These are phyloP conservation scores for Cygnus olor DNA, from an alignment of 2,797 vertebrate species.

Conservation along the genomic window DNA sequence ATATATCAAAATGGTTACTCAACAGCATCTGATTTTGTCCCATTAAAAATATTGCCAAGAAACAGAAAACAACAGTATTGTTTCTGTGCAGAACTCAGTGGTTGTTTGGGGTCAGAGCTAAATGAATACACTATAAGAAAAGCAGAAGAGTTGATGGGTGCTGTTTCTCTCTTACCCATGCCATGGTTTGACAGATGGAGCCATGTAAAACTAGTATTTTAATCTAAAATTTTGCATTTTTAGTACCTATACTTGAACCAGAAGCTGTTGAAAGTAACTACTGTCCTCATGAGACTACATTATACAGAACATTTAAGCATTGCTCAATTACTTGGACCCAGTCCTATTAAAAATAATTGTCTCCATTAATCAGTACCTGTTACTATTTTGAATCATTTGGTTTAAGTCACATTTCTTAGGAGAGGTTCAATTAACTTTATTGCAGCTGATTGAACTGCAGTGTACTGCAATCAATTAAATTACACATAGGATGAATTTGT, in stretches of 20 bases:
- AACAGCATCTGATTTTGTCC: neutral
- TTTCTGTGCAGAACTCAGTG: neutral
- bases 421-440: constrained; percentile 63
- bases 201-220: neutral
- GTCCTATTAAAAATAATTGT: constrained; percentile 50
- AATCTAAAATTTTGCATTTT: neutral
- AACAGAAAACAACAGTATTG: neutral
- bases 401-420: constrained; percentile 35
- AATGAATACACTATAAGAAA: neutral
- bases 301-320: neutral
- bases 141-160: neutral
- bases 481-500: constrained; percentile 23
- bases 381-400: constrained; percentile 32
- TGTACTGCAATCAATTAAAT: constrained; percentile 42
- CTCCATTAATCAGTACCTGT: constrained; percentile 43
- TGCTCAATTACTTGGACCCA: constrained; percentile 6
- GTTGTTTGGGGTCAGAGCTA: neutral
- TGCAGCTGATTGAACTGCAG: constrained; percentile 59
- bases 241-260: neutral
- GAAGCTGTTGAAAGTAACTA: neutral
- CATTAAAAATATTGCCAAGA: neutral
- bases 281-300: neutral
- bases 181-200: neutral
- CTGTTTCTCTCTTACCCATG: neutral
- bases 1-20: neutral